Evolutionary conservation across 1,140 invertebrate species (phyloP).

Genomic region (Scaptomyza hsui): DNA sequence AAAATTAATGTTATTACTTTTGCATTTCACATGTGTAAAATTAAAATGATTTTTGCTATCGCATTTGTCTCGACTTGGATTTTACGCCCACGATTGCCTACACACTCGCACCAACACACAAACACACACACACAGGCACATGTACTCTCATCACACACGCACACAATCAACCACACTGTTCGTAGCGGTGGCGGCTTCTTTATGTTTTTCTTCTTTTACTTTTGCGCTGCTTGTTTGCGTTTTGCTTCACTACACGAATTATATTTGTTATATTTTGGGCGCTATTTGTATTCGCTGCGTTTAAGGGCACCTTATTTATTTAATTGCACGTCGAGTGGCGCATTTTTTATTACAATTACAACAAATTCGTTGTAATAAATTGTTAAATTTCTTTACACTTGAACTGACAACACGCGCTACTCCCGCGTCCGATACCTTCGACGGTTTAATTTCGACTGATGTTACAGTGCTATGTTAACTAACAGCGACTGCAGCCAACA

Average conservation of each 20-base stretch:
- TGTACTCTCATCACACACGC: constrained; percentile 35
- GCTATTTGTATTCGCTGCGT: constrained; percentile 20
- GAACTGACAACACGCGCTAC: constrained; percentile 26
- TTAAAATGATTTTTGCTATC: constrained; percentile 9
- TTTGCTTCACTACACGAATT: constrained; percentile 45
- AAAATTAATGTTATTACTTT: constrained; percentile 19
- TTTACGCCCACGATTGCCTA: constrained; percentile 42
- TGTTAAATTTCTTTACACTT: constrained; percentile 55
- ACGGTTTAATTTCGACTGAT: constrained; percentile 42
- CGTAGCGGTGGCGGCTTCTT: constrained; percentile 71
- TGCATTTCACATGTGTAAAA: constrained; percentile 16
- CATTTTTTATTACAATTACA: constrained; percentile 41
- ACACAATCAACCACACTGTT: constrained; percentile 31
- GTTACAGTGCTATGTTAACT: constrained; percentile 37
- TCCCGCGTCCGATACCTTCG: constrained; percentile 34
- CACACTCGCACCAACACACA: constrained; percentile 29
- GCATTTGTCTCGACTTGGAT: constrained; percentile 31
- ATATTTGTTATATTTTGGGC: constrained; percentile 44
- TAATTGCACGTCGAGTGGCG: constrained; percentile 21
- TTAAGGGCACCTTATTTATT: constrained; percentile 27
- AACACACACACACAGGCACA: constrained; percentile 28
- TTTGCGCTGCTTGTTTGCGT: constrained; percentile 49
- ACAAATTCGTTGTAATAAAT: constrained; percentile 46
- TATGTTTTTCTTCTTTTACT: constrained; percentile 65
- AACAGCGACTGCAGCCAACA: constrained; percentile 11